Base-by-base conservation (phyloP, 2,797 vertebrate species). In the Typhlichthys eigenmanni region DNA sequence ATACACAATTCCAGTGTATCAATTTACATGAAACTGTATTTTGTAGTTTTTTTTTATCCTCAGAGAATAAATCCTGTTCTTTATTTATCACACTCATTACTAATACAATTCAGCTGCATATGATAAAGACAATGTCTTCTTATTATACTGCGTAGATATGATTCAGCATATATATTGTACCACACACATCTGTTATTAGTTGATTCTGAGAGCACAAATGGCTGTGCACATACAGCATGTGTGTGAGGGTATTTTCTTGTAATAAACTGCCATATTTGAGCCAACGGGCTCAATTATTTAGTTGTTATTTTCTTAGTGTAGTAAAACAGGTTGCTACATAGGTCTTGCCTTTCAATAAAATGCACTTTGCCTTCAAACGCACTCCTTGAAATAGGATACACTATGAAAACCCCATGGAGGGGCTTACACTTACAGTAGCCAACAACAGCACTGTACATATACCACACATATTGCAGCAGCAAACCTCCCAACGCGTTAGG, bases 31-130 rank as follows among this genome's bases (percentile, higher is more conserved):
- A 53, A 11, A 55, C 48, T 60, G 62, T 64, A 54, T 78, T 62
- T 75, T 61, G 64, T 55, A 43, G 62, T 80, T 52, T 13, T 49
- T 1, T 45, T 47, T 45, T 84, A 67, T 77, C 71, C 79, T 69
- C 10, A 46, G 53, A 69, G 75, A 81, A 71, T 81, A 77, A 82
- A 54, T 80, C 79, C 75, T 78, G 81, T 80, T 79, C 77, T 74
- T 71, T 29, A 29, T 29, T 29, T 4, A 29, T 29, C 24, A 29
- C 24, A 4, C 24, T 29, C 4, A 70, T 43, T 43, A 43, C 38
- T 43, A 75, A 68, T 74, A 74, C 72, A 61, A 76, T 83, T 81
- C 80, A 79, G 75, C 62, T 74, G 75, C 78, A 72, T 71, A 49
- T 78, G 19, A 55, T 59, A 67, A 59, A 66, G 71, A 70, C 76